Conservation (phyloP, 2,888 invertebrate genomes). For the Sisyra nigra region DNA sequence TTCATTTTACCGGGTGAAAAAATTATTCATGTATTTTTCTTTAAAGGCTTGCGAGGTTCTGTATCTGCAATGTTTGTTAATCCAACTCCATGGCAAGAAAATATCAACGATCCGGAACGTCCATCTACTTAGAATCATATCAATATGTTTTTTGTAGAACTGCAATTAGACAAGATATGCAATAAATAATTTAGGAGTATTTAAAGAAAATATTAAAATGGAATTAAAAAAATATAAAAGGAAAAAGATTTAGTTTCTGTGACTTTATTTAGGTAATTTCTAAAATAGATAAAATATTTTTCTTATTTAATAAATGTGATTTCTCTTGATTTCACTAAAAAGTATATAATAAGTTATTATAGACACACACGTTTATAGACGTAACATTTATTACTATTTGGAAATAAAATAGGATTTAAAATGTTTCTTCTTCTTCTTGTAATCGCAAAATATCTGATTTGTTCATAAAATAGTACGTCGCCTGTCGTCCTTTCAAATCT, state of each 20-base stretch:
- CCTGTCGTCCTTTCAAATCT: constrained; percentile 77
- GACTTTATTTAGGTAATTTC: too few species aligned
- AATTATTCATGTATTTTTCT: constrained; percentile 5
- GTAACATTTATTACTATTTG: too few species aligned
- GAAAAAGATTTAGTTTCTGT: too few species aligned
- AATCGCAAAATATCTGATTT: constrained; percentile 72
- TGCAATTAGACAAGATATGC: too few species aligned
- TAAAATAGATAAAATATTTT: too few species aligned
- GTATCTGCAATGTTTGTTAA: constrained; percentile 46
- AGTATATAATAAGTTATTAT: too few species aligned
- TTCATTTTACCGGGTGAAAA: not conserved
- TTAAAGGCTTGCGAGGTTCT: constrained; percentile 45
- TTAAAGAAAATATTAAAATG: constrained; percentile 1
- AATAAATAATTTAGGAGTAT: too few species aligned
- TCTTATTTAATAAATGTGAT: too few species aligned
- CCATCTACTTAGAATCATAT: constrained; percentile 12
- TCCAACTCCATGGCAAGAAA: constrained; percentile 44
- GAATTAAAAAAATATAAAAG: too few species aligned
- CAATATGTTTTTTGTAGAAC: not conserved
- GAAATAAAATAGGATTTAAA: constrained; percentile 23
- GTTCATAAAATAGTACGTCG: constrained; percentile 85
- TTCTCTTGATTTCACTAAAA: too few species aligned
- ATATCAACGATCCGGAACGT: constrained; percentile 21
- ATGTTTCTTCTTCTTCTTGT: constrained; percentile 67
- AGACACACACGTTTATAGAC: too few species aligned